Conservation (phyloP, 2,888 invertebrate species). For the Choreutis nemorana region DNA sequence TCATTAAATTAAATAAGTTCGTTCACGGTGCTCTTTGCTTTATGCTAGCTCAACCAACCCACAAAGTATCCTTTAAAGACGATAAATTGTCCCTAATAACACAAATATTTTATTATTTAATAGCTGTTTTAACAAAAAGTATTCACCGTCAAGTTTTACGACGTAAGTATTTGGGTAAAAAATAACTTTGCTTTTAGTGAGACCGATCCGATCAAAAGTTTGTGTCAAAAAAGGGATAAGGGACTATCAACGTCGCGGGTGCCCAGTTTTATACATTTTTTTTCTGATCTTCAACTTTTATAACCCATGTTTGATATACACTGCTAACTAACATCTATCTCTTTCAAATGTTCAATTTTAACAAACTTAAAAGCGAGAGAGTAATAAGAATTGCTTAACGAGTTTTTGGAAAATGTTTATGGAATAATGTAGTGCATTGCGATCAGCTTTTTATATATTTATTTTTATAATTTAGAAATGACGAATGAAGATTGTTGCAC, state of each 20-base stretch:
- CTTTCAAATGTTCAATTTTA: no score
- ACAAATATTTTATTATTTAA: constrained; percentile 53
- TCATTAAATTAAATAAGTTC: constrained; percentile 28
- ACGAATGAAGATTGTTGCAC: constrained; percentile 60
- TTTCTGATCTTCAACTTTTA: no score
- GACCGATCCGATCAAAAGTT: constrained; percentile 53
- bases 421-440: not conserved
- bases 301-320: no score
- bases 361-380: no score
- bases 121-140: constrained; percentile 44
- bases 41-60: constrained; percentile 30
- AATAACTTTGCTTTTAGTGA: constrained; percentile 39
- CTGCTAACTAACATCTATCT: no score
- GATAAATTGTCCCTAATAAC: constrained; percentile 58
- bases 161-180: constrained; percentile 38
- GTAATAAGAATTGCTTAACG: no score
- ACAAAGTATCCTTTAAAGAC: constrained; percentile 51
- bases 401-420: no score
- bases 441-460: constrained; percentile 21
- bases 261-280: no score
- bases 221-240: constrained; percentile 59
- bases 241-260: constrained; percentile 45
- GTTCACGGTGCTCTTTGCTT: constrained; percentile 26
- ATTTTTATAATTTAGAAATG: constrained; percentile 47
- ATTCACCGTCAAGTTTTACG: constrained; percentile 48